A percentile compares a stretch with the other conserved stretches of the same genome.
phyloP scores from a whole-genome alignment of 1,140 invertebrate genomes.

The Meloidogyne chitwoodi region DNA sequence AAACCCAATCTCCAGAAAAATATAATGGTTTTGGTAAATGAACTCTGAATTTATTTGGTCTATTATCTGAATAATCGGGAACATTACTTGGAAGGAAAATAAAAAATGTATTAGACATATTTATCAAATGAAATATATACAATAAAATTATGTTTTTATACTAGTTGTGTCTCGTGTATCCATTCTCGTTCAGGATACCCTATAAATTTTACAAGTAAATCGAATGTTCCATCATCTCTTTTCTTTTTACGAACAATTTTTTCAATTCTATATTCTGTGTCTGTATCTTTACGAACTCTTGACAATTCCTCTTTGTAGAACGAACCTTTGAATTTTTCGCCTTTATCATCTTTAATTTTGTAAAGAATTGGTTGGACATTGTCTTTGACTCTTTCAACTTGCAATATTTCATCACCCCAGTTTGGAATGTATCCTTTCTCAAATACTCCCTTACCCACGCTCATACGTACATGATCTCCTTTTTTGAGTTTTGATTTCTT shows the following conservation, averaged over 20 bases:
- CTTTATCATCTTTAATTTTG: conserved; percentile 1
- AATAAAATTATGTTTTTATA: neutral
- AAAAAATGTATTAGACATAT: conserved; percentile 15
- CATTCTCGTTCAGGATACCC: no score
- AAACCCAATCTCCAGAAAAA: no score
- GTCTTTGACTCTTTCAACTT: neutral
- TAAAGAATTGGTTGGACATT: neutral
- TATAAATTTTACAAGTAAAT: conserved; percentile 6
- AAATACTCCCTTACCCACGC: no score
- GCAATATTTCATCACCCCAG: no score
- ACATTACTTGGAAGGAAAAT: conserved; percentile 11
- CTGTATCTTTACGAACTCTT: neutral
- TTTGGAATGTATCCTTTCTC: no score
- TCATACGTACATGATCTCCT: no score
- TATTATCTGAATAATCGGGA: neutral
- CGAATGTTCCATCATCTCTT: neutral
- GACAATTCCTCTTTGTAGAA: conserved; percentile 4
- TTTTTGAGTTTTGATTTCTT: no score
- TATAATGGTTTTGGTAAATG: no score
- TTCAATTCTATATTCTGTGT: neutral
- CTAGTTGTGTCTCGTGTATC: neutral
- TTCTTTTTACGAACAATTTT: neutral
- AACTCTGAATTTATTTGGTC: no score
- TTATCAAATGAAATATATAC: neutral
- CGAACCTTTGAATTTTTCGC: no score